These are phyloP conservation scores for Heliconius ismenius DNA, from an alignment of 2,888 invertebrate species.

Conservation along the genomic window DNA sequence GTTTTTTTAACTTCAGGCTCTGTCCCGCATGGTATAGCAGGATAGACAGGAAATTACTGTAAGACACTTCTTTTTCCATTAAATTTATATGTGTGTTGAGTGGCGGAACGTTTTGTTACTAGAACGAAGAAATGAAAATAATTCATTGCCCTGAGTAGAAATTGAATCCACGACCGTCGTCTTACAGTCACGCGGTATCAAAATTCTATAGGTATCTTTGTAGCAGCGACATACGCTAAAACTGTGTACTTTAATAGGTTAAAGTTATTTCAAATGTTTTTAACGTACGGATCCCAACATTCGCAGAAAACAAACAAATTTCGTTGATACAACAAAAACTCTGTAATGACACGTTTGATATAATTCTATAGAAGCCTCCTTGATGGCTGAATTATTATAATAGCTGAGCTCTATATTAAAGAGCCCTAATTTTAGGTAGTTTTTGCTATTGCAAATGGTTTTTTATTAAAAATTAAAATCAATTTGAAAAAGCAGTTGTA, in stretches of 20 bases:
- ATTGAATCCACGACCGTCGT: neutral
- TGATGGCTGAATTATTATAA: conserved; percentile 69
- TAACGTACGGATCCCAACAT: conserved; percentile 27
- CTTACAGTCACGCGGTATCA: neutral
- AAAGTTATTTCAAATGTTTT: neutral
- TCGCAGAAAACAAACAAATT: conserved; percentile 63
- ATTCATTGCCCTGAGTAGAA: neutral
- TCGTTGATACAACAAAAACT: conserved; percentile 49
- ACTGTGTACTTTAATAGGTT: no score
- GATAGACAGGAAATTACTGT: no score
- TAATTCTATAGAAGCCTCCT: conserved; percentile 64
- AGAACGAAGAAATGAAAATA: neutral
- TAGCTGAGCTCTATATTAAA: conserved; percentile 41
- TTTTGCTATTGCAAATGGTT: conserved; percentile 20
- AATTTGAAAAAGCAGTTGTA: neutral
- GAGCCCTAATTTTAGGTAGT: conserved; percentile 21
- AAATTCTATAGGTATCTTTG: neutral
- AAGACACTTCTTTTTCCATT: no score
- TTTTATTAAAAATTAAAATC: conserved; percentile 15
- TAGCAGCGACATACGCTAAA: no score
- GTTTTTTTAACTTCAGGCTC: no score
- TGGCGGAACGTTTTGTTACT: neutral
- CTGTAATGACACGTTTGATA: conserved; percentile 59
- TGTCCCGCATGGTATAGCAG: no score
- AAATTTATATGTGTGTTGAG: neutral